Evolutionary conservation across 2,113 vertebrate genomes (phyloP).

Genomic region (Tangachromis dhanisi): DNA sequence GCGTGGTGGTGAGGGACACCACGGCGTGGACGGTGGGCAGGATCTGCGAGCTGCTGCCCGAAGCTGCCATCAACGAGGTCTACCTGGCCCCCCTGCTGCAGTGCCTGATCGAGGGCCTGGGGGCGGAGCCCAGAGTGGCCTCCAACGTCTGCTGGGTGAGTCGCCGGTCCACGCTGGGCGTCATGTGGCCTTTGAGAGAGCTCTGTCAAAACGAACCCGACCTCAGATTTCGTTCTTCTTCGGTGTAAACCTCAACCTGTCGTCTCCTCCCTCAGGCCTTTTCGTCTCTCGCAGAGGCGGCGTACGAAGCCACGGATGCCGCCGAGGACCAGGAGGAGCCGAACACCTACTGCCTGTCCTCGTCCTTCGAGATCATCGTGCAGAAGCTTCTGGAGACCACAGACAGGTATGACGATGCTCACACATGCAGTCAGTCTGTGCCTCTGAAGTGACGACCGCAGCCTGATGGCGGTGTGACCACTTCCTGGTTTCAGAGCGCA

Average conservation of each 20-base stretch:
- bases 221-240: not conserved
- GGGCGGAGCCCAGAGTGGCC: slow-evolving; percentile 91
- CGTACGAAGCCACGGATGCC: slow-evolving; percentile 94
- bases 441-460: not conserved
- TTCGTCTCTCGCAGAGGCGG: slow-evolving; percentile 94
- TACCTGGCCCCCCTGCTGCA: slow-evolving; percentile 90
- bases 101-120: slow-evolving; percentile 94
- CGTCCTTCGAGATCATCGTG: slow-evolving; percentile 96
- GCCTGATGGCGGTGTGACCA: not conserved
- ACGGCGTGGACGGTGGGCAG: slow-evolving; percentile 96
- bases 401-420: slow-evolving; percentile 70
- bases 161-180: accelerated
- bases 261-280: slow-evolving; percentile 78
- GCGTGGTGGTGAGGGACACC: slow-evolving; percentile 95
- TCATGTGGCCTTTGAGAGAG: not conserved
- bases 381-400: slow-evolving; percentile 97
- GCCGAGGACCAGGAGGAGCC: slow-evolving; percentile 96
- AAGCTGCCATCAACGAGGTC: slow-evolving; percentile 93
- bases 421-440: not conserved
- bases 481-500: not conserved
- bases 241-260: accelerated
- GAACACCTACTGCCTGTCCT: slow-evolving; percentile 92
- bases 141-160: slow-evolving; percentile 99
- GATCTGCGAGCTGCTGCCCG: slow-evolving; percentile 94
- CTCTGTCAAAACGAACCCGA: not conserved